Conservation (phyloP, 2,113 vertebrate genomes). For the Elephantulus edwardii region DNA sequence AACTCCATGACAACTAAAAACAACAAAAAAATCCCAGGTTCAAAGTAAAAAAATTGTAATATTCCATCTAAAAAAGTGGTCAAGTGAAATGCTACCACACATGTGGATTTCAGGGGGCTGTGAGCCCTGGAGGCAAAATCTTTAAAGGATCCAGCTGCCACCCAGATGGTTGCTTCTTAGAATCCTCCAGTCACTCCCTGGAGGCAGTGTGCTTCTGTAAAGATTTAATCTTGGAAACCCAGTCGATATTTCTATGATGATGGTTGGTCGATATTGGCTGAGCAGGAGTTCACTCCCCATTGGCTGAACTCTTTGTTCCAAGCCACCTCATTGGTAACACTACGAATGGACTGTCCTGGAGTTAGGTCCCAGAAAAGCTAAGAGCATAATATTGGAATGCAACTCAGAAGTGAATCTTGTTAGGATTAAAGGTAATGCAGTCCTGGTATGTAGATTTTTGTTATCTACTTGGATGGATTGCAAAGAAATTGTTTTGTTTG, state of each 20-base stretch:
- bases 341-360: background rate
- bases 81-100: background rate
- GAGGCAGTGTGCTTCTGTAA: too few species aligned
- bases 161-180: too few species aligned
- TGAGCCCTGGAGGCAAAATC: too few species aligned
- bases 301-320: background rate
- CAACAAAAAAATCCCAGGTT: background rate
- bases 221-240: too few species aligned
- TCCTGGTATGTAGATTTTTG: background rate
- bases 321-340: background rate
- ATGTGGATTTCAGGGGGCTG: background rate
- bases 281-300: background rate
- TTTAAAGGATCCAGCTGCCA: too few species aligned
- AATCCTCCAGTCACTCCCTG: too few species aligned
- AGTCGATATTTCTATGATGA: too few species aligned
- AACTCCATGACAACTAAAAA: background rate
- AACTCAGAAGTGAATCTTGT: background rate
- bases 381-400: constrained; percentile 10
- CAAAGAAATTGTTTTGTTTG: background rate
- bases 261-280: background rate
- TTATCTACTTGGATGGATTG: background rate
- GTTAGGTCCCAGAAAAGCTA: constrained; percentile 24
- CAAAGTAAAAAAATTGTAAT: background rate
- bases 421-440: background rate
- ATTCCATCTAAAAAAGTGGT: background rate